phyloP scores from a whole-genome alignment of 2,888 invertebrate genomes.

The Ectemnius cavifrons region DNA sequence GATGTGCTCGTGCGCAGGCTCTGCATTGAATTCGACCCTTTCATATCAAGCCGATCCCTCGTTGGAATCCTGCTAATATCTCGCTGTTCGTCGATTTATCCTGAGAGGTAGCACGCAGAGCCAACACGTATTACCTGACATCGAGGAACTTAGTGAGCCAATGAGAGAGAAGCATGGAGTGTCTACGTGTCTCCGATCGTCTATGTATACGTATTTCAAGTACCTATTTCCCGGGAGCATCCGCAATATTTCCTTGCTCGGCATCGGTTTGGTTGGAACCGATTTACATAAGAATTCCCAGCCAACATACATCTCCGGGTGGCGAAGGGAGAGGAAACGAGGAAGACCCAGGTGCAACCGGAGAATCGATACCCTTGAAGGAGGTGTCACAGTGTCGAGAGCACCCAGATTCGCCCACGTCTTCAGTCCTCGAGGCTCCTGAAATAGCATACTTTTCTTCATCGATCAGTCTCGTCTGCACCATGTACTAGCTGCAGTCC shows the following conservation, averaged over 20 bases:
- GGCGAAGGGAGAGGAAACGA: constrained; percentile 10
- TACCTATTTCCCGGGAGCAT: constrained; percentile 28
- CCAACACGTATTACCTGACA: constrained; percentile 33
- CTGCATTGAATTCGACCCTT: constrained; percentile 32
- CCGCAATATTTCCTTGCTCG: constrained; percentile 37
- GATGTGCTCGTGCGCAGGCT: neutral
- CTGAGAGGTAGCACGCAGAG: constrained; percentile 13
- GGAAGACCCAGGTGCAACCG: constrained; percentile 21
- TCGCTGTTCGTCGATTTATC: constrained; percentile 44
- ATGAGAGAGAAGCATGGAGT: too few species aligned
- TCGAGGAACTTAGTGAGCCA: too few species aligned
- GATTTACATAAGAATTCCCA: constrained; percentile 51
- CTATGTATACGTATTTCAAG: neutral
- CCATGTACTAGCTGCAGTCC: constrained; percentile 4
- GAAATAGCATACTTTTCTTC: constrained; percentile 61
- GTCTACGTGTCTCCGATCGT: too few species aligned
- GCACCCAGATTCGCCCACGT: constrained; percentile 43
- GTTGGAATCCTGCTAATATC: constrained; percentile 37
- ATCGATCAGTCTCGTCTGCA: constrained; percentile 54
- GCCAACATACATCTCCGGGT: constrained; percentile 5
- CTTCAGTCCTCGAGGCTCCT: constrained; percentile 49
- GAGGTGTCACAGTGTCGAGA: constrained; percentile 45
- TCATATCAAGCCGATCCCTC: constrained; percentile 17
- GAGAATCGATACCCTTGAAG: constrained; percentile 50
- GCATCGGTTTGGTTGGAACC: constrained; percentile 24